Percentiles rank a stretch among this genome's conserved stretches.
Conservation (phyloP, 2,113 vertebrate species). For the Mobula birostris region DNA sequence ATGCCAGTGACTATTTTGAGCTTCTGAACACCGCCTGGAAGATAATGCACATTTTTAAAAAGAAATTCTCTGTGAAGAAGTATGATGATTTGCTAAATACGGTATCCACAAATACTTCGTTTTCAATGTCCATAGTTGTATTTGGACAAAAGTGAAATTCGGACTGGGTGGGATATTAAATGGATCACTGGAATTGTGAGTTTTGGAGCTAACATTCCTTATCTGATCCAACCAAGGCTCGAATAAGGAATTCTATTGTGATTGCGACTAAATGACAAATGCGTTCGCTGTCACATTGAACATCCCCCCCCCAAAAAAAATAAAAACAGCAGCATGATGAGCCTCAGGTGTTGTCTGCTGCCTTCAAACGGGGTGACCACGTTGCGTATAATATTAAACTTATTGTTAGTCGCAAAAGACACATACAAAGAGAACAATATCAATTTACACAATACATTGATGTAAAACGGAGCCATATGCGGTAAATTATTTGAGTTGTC, state of each 20-base stretch:
- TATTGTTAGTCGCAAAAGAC: neutral
- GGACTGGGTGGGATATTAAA: neutral
- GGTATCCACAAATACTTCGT: neutral
- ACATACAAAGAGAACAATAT: neutral
- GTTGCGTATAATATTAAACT: neutral
- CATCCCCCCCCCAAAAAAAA: neutral
- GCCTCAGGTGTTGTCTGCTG: neutral
- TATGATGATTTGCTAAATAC: too few species aligned
- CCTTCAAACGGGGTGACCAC: neutral
- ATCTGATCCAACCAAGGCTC: too few species aligned
- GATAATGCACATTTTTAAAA: neutral
- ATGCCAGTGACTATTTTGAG: neutral
- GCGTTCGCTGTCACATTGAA: neutral
- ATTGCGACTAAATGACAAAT: neutral
- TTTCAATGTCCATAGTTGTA: neutral
- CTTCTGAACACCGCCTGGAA: neutral
- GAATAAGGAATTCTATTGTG: neutral
- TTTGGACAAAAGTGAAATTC: neutral
- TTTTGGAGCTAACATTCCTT: neutral
- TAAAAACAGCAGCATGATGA: neutral
- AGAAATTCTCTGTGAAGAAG: neutral
- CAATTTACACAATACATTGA: neutral
- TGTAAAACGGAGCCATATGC: neutral
- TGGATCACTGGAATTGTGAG: neutral
- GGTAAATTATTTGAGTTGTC: neutral